phyloP scores from a whole-genome alignment of 2,888 invertebrate genomes.

The Ophion costatus region DNA sequence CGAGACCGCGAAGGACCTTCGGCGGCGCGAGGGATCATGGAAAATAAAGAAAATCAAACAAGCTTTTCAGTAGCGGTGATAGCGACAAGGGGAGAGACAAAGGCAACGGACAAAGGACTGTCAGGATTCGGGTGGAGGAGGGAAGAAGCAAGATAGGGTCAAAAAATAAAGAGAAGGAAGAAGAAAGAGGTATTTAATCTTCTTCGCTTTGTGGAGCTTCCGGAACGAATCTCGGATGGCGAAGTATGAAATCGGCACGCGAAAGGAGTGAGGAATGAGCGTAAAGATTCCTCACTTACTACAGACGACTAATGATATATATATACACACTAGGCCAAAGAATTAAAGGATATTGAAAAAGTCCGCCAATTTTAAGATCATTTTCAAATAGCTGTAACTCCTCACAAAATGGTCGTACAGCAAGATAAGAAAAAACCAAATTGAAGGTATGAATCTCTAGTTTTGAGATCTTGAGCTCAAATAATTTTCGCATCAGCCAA shows the following conservation, averaged over 20 bases:
- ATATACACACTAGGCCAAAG: too few species aligned
- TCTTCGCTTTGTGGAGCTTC: constrained; percentile 41
- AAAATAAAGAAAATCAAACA: constrained; percentile 38
- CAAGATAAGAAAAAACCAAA: too few species aligned
- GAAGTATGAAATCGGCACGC: constrained; percentile 33
- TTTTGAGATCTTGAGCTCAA: too few species aligned
- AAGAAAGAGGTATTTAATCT: constrained; percentile 58
- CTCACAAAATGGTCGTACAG: too few species aligned
- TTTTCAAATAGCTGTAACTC: too few species aligned
- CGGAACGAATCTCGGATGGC: constrained; percentile 39
- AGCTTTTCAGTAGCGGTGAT: constrained; percentile 44
- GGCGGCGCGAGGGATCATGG: constrained; percentile 5
- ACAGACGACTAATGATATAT: background rate
- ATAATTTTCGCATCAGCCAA: too few species aligned
- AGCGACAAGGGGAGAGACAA: constrained; percentile 35
- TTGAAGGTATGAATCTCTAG: too few species aligned
- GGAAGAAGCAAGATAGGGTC: constrained; percentile 24
- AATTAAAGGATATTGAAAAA: too few species aligned
- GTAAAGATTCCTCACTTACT: constrained; percentile 22
- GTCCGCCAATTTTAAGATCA: too few species aligned
- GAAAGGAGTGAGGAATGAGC: background rate
- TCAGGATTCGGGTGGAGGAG: constrained; percentile 19
- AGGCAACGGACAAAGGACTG: constrained; percentile 52
- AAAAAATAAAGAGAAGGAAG: background rate
- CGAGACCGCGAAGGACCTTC: constrained; percentile 41